Base-by-base conservation (phyloP, 2,113 vertebrate species). In the Phalacrocorax brasilianus region DNA sequence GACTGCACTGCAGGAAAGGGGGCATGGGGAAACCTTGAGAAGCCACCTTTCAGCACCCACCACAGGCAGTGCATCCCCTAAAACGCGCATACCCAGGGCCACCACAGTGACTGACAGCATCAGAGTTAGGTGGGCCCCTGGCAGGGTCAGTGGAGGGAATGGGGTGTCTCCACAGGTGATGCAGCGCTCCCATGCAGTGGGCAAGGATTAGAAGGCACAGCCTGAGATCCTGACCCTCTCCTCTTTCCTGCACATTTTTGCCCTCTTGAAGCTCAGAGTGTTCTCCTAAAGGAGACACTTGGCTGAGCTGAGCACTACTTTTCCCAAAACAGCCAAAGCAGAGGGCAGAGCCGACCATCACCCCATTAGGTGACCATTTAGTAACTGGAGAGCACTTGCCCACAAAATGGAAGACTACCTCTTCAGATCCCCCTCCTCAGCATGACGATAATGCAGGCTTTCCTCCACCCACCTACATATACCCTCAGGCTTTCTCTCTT, bases 311-410 rank as follows among this genome's bases (percentile, higher is more conserved):
- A 52, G 66, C 47, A 35, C 33, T 77, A 8, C 49, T 59, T 77
- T 74, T 67, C 40, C 55, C 42, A 32, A n/a, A 85, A 52, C 4
- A 86, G 49, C 28, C 52, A 87, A 66, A 68, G 35, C 26, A 85
- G 32, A 77, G 63, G 50, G 32, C 55, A 86, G 68, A 77, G 42
- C 58, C 32, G 65, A 88, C 26, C 38, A 17, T 18, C n/a, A 62
- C 33, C 4, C 26, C 0, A 0, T 40, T 63, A 58, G 1, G 6
- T 0, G 1, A 23, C 21, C 33, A 53, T 66, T 86, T 18, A 62
- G 11, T 47, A 38, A 86, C 38, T 55, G 47, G 20, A 38, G 15
- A 77, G 55, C 62, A 45, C 35, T 52, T 50, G 16, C 22, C 28
- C 63, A 26, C 63, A 35, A 49, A 88, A 86, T 49, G 38, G 38